Percentiles rank a stretch among this genome's conserved stretches.
Evolutionary conservation across 1,140 invertebrate species (phyloP).

Genomic region (Tetraneura akinire): DNA sequence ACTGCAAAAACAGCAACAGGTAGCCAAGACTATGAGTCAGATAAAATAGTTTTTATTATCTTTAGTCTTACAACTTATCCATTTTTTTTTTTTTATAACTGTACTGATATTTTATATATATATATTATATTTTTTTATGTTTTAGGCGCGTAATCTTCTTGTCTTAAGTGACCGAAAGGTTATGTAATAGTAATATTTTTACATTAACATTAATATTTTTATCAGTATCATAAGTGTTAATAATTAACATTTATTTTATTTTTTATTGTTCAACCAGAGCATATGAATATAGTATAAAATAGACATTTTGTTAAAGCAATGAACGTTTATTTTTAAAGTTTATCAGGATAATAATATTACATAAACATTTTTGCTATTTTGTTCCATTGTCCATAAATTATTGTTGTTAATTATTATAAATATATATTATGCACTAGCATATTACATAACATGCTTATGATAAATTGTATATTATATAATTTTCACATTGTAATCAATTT

Average conservation of each 20-base stretch:
- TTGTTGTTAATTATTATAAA: conserved; percentile 18
- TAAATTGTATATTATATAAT: neutral
- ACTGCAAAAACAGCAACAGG: conserved; percentile 5
- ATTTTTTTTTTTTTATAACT: neutral
- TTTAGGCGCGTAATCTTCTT: neutral
- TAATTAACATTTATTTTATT: no score
- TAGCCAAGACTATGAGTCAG: neutral
- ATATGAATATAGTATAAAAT: neutral
- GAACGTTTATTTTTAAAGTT: conserved; percentile 25
- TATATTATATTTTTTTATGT: neutral
- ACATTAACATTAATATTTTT: no score
- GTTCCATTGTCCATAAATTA: conserved; percentile 34
- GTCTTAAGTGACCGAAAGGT: no score
- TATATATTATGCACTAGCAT: conserved; percentile 12
- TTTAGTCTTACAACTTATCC: neutral
- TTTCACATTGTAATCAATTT: neutral
- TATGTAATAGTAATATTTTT: no score
- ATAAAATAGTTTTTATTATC: neutral
- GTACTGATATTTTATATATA: no score
- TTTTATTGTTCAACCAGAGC: neutral
- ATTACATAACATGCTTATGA: neutral
- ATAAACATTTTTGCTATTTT: conserved; percentile 31
- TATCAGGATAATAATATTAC: neutral
- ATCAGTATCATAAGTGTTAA: no score
- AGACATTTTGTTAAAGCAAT: neutral